Evolutionary conservation across 2,888 invertebrate genomes (phyloP), one percentile per base, ranked within the genome.

Genomic region (Taphrorychus bicolor): DNA sequence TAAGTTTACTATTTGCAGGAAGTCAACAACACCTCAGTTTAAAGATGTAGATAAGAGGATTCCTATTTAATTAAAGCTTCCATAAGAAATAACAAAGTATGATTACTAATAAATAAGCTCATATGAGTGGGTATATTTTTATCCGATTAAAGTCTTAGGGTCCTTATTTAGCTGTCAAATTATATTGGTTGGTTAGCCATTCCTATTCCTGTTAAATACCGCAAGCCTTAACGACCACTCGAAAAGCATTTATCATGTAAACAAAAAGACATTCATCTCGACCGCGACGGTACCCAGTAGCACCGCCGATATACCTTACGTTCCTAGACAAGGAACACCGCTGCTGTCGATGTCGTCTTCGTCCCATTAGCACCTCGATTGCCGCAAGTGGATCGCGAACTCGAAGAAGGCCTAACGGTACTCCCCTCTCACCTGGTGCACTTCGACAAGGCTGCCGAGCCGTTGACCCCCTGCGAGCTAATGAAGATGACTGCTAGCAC

Each of bases 321-420:
- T 45, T 45, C 14, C 51, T 51, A 51, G 21, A 11, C 51, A 51
- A 17, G 45, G 2, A 45, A 32, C 56, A 56, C 51, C 52, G 45
- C 19, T 23, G 51, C 19, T 21, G 53, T 59, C 59, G 58, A 22
- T 23, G 57, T 57, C 52, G 41, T 54, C 68, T 51, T 58, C 63
- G 56, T 63, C 62, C 59, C 63, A 68, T 68, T 68, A 68, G 68
- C 68, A 68, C 68, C 59, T 62, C 51, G 66, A 60, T 58, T 42
- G 62, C 68, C 59, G 64, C 69, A 70, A 70, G 70, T 70, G 66
- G 66, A 70, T 70, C 70, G 70, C 70, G 64, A 70, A 70, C 70
- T 60, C 63, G 59, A 67, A 66, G 65, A 62, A 70, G 70, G 67
- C 21, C 67, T 70, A 70, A 70, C 70, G 70, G 70, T 70, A 70